Percentiles rank a stretch among this genome's conserved stretches.
phyloP scores from a whole-genome alignment of 2,797 vertebrate species.

The Hipposideros larvatus region DNA sequence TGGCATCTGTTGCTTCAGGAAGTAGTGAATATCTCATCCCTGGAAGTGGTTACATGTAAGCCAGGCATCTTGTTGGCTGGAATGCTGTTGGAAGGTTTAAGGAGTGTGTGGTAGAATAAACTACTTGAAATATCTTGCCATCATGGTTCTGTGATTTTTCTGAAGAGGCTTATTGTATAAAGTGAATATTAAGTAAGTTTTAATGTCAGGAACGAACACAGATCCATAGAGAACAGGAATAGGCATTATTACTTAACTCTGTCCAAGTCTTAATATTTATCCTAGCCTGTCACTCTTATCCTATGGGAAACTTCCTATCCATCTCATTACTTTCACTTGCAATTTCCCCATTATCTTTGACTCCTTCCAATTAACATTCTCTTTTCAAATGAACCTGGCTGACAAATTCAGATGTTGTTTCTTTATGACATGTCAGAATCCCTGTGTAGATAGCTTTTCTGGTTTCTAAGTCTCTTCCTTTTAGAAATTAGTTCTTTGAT shows the following conservation, averaged over 20 bases:
- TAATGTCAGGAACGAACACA: conserved; percentile 22
- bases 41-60: neutral
- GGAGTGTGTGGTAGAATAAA: neutral
- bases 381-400: neutral
- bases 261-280: conserved; percentile 55
- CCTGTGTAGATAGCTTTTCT: conserved; percentile 14
- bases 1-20: neutral
- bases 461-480: neutral
- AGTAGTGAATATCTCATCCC: neutral
- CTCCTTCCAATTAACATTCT: conserved; percentile 9
- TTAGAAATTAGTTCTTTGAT: neutral
- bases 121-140: neutral
- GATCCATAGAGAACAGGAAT: neutral
- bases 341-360: conserved; percentile 49
- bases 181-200: conserved; percentile 40
- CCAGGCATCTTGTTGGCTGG: neutral
- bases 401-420: neutral
- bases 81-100: neutral
- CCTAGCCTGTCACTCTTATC: neutral
- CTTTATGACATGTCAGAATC: conserved; percentile 8
- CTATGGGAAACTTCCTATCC: neutral
- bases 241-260: neutral
- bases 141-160: conserved; percentile 51
- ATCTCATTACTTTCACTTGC: neutral
- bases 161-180: conserved; percentile 17